Evolutionary conservation across 2,797 vertebrate genomes (phyloP).

Genomic region (Odontamblyopus lacepedii): DNA sequence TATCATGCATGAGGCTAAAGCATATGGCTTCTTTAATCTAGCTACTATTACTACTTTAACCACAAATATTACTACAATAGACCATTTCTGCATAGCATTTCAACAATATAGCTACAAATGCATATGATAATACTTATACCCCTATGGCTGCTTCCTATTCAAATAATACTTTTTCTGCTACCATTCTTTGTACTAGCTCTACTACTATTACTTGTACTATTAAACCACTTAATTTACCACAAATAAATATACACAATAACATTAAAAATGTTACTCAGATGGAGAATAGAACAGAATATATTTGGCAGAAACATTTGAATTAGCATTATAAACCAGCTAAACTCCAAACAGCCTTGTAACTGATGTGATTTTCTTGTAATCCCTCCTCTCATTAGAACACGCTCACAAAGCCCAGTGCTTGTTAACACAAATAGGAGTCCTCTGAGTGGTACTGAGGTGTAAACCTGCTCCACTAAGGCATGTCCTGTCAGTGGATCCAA

Average conservation of each 20-base stretch:
- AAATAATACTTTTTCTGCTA: background rate
- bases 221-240: background rate
- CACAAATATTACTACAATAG: background rate
- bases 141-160: too few species aligned
- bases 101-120: background rate
- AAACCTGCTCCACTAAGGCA: constrained; percentile 9
- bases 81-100: background rate
- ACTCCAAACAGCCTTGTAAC: background rate
- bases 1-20: too few species aligned
- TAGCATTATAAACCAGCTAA: background rate
- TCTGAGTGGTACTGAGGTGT: background rate
- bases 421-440: constrained; percentile 1
- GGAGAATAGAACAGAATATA: background rate
- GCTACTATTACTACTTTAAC: background rate
- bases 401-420: constrained; percentile 7
- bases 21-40: too few species aligned
- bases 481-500: constrained; percentile 6
- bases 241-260: too few species aligned
- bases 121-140: background rate
- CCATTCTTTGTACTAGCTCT: background rate
- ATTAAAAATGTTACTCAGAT: too few species aligned
- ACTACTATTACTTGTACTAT: background rate
- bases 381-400: background rate
- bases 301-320: constrained; percentile 1
- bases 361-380: background rate